A percentile compares a stretch with the other conserved stretches of the same genome.
Evolutionary conservation across 2,888 invertebrate genomes (phyloP).

Genomic region (Acleris cristana): DNA sequence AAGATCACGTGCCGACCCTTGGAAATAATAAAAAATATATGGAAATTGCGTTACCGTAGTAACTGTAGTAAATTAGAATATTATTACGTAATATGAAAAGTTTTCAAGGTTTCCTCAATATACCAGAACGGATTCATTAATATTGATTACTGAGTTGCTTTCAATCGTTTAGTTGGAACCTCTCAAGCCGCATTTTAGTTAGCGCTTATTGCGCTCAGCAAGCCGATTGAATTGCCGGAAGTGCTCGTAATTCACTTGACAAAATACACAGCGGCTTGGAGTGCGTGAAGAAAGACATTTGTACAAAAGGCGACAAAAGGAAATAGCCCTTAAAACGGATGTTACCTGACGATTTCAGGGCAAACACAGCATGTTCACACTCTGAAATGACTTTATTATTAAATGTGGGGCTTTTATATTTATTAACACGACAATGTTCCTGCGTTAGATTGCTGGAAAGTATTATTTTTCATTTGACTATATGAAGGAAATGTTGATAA

Average conservation of each 20-base stretch:
- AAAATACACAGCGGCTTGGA: constrained; percentile 8
- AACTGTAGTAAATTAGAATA: background rate
- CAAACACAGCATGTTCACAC: constrained; percentile 14
- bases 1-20: constrained; percentile 3
- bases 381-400: constrained; percentile 2
- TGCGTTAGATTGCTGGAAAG: background rate
- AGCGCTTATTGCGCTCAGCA: background rate
- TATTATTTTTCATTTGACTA: too few species aligned
- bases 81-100: constrained; percentile 20
- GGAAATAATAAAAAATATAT: constrained; percentile 15
- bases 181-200: background rate
- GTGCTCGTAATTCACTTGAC: constrained; percentile 5
- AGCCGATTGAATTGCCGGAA: background rate
- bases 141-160: constrained; percentile 18
- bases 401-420: background rate
- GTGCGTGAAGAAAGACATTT: constrained; percentile 14
- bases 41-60: constrained; percentile 1
- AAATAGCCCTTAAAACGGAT: constrained; percentile 15
- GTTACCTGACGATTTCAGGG: constrained; percentile 9
- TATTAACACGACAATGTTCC: background rate
- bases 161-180: constrained; percentile 1
- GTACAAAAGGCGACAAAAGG: constrained; percentile 4
- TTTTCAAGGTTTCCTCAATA: constrained; percentile 20
- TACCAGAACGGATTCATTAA: constrained; percentile 9
- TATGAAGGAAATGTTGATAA: too few species aligned